Percentiles rank a stretch among this genome's conserved stretches.
Evolutionary conservation across 1,140 invertebrate genomes (phyloP).

Genomic region (Bombus terrestris): DNA sequence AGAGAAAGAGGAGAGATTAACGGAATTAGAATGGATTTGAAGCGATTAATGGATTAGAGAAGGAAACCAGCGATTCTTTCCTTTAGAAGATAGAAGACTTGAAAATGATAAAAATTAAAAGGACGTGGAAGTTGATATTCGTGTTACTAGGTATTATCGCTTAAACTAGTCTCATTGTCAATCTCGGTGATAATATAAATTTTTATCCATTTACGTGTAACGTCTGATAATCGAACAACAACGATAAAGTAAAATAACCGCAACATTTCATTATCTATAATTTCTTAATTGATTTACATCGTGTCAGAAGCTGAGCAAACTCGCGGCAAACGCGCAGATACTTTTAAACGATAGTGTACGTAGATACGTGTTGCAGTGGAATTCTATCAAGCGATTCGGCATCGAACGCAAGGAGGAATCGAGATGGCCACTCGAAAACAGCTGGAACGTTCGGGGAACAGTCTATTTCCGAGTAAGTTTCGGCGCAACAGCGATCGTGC

Average conservation of each 20-base stretch:
- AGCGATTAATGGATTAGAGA: not conserved
- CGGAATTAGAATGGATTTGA: not conserved
- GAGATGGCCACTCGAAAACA: slow-evolving; percentile 10
- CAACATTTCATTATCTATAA: too few relatives aligned
- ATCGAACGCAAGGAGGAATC: not conserved
- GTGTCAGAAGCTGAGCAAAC: too few relatives aligned
- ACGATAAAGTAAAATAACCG: not conserved
- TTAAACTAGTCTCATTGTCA: not conserved
- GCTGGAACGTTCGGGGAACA: slow-evolving; percentile 19
- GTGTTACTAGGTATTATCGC: not conserved
- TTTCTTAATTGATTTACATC: too few relatives aligned
- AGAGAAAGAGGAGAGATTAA: not conserved
- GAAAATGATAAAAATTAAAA: not conserved
- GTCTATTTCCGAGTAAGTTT: slow-evolving; percentile 58
- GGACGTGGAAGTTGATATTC: not conserved
- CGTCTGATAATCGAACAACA: too few relatives aligned
- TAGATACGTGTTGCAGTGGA: too few relatives aligned
- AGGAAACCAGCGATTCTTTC: too few relatives aligned
- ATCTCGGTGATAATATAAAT: too few relatives aligned
- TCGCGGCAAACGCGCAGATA: not conserved
- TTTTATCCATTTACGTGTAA: too few relatives aligned
- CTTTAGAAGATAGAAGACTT: not conserved
- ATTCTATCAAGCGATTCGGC: not conserved
- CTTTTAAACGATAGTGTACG: not conserved
- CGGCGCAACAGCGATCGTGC: slow-evolving; percentile 24